Conservation (phyloP, 2,888 invertebrate genomes). For the Philopedon plagiatum region DNA sequence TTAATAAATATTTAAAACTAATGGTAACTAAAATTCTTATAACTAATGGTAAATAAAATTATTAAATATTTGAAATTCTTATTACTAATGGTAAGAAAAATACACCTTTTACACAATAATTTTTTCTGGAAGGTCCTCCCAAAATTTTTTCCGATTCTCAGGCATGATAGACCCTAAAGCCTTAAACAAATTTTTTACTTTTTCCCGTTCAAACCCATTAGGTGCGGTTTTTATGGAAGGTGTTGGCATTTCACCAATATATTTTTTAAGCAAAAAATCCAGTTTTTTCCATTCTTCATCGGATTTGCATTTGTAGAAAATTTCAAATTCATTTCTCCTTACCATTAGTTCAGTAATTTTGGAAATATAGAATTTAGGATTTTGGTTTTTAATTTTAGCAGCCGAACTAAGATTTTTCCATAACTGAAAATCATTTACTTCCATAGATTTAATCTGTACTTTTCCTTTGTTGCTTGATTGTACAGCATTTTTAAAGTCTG, state of each 20-base stretch:
- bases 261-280: neutral
- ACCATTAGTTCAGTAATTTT: slow-evolving; percentile 30
- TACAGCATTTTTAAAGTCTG: slow-evolving; percentile 23
- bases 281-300: slow-evolving; percentile 24
- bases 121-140: slow-evolving; percentile 19
- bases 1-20: slow-evolving; percentile 12
- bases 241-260: slow-evolving; percentile 20
- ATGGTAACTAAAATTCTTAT: slow-evolving; percentile 5
- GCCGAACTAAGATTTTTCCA: slow-evolving; percentile 17
- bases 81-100: neutral
- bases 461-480: slow-evolving; percentile 23
- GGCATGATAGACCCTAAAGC: slow-evolving; percentile 14
- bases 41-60: neutral
- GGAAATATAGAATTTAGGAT: slow-evolving; percentile 18
- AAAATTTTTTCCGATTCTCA: slow-evolving; percentile 14
- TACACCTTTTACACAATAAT: slow-evolving; percentile 16
- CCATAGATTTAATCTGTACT: too few relatives aligned
- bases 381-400: slow-evolving; percentile 23
- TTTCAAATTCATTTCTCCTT: too few relatives aligned
- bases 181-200: slow-evolving; percentile 2
- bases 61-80: too few relatives aligned
- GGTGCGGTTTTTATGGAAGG: slow-evolving; percentile 20
- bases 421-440: slow-evolving; percentile 26
- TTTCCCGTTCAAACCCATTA: slow-evolving; percentile 16
- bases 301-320: too few relatives aligned